phyloP scores from a whole-genome alignment of 2,113 vertebrate genomes.

The Peromyscus polionotus region DNA sequence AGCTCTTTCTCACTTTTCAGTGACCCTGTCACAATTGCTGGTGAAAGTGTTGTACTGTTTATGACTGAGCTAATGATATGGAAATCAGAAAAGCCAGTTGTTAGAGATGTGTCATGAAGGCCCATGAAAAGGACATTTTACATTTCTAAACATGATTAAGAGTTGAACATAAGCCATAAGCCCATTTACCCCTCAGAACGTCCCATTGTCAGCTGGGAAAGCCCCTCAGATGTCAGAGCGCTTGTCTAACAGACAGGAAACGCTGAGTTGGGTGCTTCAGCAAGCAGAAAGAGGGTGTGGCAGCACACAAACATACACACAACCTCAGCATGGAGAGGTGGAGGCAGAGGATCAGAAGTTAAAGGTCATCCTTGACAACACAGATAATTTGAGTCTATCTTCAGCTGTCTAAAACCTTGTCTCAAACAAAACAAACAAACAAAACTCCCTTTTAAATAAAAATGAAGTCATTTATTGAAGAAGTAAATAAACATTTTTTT shows the following conservation, averaged over 20 bases:
- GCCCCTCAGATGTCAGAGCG: no score
- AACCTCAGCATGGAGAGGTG: not conserved
- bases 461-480: constrained; percentile 37
- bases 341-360: not conserved
- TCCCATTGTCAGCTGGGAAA: not conserved
- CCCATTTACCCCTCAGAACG: not conserved
- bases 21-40: not conserved
- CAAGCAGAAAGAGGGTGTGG: not conserved
- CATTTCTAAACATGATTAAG: constrained; percentile 15
- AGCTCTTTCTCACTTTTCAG: not conserved
- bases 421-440: not conserved
- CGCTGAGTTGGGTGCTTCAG: not conserved
- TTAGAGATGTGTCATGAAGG: not conserved
- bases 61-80: not conserved
- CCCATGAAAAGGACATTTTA: not conserved
- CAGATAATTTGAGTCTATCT: not conserved
- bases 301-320: accelerated
- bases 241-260: no score
- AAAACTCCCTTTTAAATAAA: not conserved
- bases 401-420: not conserved
- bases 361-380: not conserved
- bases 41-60: not conserved
- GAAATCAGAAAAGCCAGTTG: not conserved
- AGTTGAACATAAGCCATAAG: not conserved
- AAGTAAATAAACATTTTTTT: constrained; percentile 13